Base-by-base conservation (phyloP, 2,113 vertebrate genomes). In the Ramphastos sulfuratus region DNA sequence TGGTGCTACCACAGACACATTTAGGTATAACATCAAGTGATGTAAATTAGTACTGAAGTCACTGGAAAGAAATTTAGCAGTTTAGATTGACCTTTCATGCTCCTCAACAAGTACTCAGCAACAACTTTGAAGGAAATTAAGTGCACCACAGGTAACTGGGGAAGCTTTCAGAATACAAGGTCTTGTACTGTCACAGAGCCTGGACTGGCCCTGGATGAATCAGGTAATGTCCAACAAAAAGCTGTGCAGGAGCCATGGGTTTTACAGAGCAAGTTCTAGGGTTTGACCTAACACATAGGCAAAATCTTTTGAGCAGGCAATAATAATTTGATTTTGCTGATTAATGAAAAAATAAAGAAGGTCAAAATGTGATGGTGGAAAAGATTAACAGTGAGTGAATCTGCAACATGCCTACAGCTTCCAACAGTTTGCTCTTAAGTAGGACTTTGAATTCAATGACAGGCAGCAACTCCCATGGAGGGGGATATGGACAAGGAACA, bases 111-210 rank as follows among this genome's bases (percentile, higher is more conserved):
- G 24, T 52, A 15, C 1, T 0, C 21, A 65, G 70, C 11, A 67
- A 35, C 15, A 79, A 9, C 15, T 31, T 23, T 1, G 1, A 5
- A 56, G 44, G 69, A 77, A 67, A 33, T 8, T 30, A 64, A 13
- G n/a, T 28, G 9, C 33, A 25, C 42, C 15, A 21, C 12, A 15
- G 5, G 44, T 60, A 65, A 19, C 33, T 30, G 27, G 13, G 35
- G 10, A 63, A 28, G 31, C 19, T 54, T 65, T 37, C n/a, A 44
- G 31, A 83, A 37, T 24, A 28, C 1, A 7, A 69, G 48, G 15
- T 12, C 12, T 56, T 0, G 0, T 30, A 14, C 27, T 19, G 6
- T 13, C 7, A 3, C 2, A 9, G 30, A 59, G n/a, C 15, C 15
- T 54, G 52, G n/a, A 44, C 14, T 33, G 73, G 70, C 39, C 7